Evolutionary conservation across 2,113 vertebrate genomes (phyloP).

Genomic region (Lepidothrix coronata): DNA sequence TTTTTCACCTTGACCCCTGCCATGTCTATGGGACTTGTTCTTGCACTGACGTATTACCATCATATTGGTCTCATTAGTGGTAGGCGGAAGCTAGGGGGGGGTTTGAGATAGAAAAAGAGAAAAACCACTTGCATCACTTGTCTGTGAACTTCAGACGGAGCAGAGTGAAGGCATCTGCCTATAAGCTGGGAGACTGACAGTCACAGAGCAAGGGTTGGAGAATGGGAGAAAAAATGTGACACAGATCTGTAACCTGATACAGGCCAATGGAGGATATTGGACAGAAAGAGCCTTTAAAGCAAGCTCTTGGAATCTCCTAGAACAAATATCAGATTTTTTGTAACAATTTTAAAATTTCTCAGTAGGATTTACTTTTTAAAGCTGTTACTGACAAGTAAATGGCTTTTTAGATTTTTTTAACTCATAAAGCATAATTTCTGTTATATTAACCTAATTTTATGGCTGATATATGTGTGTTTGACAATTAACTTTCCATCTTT

Average conservation of each 20-base stretch:
- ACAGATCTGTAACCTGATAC: background rate
- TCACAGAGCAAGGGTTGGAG: background rate
- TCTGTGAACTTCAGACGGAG: background rate
- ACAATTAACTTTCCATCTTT: background rate
- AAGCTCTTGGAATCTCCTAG: background rate
- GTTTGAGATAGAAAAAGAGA: background rate
- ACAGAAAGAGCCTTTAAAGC: background rate
- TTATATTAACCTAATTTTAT: background rate
- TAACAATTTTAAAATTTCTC: background rate
- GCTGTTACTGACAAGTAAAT: background rate
- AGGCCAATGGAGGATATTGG: background rate
- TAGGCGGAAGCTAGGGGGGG: background rate
- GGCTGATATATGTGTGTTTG: background rate
- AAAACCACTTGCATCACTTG: background rate
- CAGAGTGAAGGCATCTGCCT: background rate
- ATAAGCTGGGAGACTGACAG: background rate
- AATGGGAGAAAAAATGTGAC: background rate
- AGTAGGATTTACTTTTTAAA: background rate
- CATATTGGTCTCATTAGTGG: background rate
- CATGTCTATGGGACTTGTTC: accelerated
- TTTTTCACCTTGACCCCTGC: background rate
- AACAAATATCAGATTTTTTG: background rate
- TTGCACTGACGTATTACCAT: background rate
- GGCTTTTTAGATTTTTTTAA: background rate
- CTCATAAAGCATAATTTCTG: background rate